Conservation (phyloP, 1,140 invertebrate genomes). For the Drosophila melanogaster region DNA sequence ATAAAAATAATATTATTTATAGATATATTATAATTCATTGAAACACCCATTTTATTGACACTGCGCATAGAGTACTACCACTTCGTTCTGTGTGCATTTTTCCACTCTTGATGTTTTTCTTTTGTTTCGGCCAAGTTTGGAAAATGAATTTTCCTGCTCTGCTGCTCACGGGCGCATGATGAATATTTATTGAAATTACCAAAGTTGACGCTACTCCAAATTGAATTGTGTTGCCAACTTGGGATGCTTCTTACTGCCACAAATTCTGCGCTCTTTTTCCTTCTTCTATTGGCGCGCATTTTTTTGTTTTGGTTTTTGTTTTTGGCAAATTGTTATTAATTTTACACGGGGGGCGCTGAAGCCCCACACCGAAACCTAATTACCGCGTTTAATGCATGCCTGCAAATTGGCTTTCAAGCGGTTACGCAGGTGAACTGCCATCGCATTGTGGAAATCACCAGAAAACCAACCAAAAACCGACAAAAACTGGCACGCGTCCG, state of each 20-base stretch:
- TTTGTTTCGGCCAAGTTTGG: constrained; percentile 55
- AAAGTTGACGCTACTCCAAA: constrained; percentile 74
- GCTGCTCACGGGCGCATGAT: constrained; percentile 72
- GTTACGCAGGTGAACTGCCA: constrained; percentile 45
- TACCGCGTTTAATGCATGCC: constrained; percentile 70
- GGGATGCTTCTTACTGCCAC: constrained; percentile 50
- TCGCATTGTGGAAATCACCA: constrained; percentile 59
- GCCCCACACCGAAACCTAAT: constrained; percentile 57
- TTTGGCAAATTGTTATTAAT: constrained; percentile 81
- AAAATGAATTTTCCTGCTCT: constrained; percentile 62
- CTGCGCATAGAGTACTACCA: constrained; percentile 15
- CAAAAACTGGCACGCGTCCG: constrained; percentile 67
- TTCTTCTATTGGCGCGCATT: constrained; percentile 8
- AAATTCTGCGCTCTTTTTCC: constrained; percentile 16
- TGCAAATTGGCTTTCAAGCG: constrained; percentile 74
- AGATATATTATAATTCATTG: neutral
- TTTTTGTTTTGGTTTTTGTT: constrained; percentile 41
- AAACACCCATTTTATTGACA: neutral
- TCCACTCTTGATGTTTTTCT: constrained; percentile 10
- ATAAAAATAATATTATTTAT: neutral
- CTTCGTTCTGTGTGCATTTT: constrained; percentile 16
- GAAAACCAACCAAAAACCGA: neutral
- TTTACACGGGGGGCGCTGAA: constrained; percentile 58
- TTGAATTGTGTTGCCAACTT: constrained; percentile 82
- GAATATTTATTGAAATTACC: constrained; percentile 84